Evolutionary conservation across 2,797 vertebrate species (phyloP).

Genomic region (Falco rusticolus): DNA sequence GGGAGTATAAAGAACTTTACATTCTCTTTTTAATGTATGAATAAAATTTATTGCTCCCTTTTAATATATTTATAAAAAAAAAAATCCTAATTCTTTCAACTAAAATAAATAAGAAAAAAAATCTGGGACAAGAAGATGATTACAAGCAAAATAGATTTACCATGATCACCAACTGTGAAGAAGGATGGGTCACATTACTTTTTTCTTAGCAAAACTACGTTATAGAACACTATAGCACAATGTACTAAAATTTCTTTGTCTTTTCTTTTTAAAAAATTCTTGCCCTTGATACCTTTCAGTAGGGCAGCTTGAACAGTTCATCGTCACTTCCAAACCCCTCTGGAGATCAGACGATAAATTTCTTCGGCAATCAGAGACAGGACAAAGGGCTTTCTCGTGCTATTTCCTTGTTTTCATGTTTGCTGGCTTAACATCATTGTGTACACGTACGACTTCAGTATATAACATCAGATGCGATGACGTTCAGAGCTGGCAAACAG

Average conservation of each 20-base stretch:
- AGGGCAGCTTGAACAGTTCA: constrained; percentile 74
- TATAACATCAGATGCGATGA: constrained; percentile 73
- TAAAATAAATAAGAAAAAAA: constrained; percentile 71
- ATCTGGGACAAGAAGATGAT: constrained; percentile 55
- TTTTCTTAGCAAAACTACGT: constrained; percentile 59
- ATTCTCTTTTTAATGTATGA: constrained; percentile 58
- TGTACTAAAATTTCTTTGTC: constrained; percentile 49
- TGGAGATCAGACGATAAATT: constrained; percentile 69
- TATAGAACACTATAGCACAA: constrained; percentile 68
- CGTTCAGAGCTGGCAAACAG: constrained; percentile 78
- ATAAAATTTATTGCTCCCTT: constrained; percentile 71
- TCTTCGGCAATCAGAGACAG: constrained; percentile 71
- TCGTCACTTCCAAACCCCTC: constrained; percentile 76
- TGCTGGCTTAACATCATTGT: constrained; percentile 76
- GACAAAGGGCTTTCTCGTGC: constrained; percentile 79
- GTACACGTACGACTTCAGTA: constrained; percentile 73
- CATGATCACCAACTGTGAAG: constrained; percentile 52
- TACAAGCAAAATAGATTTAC: constrained; percentile 67
- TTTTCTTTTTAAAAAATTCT: constrained; percentile 51
- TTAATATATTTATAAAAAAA: constrained; percentile 56
- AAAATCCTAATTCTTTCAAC: constrained; percentile 23
- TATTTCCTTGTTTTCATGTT: constrained; percentile 76
- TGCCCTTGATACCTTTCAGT: constrained; percentile 75
- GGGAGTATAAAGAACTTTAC: constrained; percentile 72
- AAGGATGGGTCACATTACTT: constrained; percentile 64